Evolutionary conservation across 2,888 invertebrate genomes (phyloP).

Genomic region (Ornithoptera priamus): DNA sequence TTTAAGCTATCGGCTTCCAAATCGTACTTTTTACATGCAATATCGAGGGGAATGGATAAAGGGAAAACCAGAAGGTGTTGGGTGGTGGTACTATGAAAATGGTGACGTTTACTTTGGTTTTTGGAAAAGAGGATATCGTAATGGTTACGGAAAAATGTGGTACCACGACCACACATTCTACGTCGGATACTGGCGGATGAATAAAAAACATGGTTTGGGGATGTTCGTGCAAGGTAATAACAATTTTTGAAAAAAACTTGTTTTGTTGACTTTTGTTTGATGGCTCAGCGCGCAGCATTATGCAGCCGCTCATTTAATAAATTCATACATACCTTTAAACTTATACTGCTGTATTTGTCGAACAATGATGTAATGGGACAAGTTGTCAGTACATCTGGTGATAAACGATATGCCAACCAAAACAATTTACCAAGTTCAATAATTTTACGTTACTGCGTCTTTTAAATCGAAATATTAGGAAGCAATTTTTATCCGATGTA

Average conservation of each 20-base stretch:
- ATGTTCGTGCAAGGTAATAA: conserved; percentile 75
- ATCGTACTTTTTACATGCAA: conserved; percentile 64
- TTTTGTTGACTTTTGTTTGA: not conserved
- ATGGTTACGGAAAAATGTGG: conserved; percentile 83
- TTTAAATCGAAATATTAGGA: too few species aligned
- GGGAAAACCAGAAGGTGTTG: conserved; percentile 80
- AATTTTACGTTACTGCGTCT: too few species aligned
- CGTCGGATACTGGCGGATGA: conserved; percentile 80
- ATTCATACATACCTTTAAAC: too few species aligned
- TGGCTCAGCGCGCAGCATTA: too few species aligned
- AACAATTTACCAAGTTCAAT: too few species aligned
- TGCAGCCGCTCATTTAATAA: too few species aligned
- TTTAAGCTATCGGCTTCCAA: conserved; percentile 60
- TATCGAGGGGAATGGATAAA: conserved; percentile 82
- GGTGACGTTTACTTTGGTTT: conserved; percentile 82
- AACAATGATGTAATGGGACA: too few species aligned
- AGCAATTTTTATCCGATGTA: too few species aligned
- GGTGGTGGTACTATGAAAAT: conserved; percentile 78
- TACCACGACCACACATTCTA: conserved; percentile 80
- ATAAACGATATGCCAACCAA: too few species aligned
- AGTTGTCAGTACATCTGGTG: too few species aligned
- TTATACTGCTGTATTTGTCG: too few species aligned
- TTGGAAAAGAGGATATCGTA: conserved; percentile 68
- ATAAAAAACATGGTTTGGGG: conserved; percentile 73
- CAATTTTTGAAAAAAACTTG: not conserved